A percentile compares a stretch with the other conserved stretches of the same genome.
phyloP scores from a whole-genome alignment of 2,888 invertebrate species.

The Augochlorella aurata region DNA sequence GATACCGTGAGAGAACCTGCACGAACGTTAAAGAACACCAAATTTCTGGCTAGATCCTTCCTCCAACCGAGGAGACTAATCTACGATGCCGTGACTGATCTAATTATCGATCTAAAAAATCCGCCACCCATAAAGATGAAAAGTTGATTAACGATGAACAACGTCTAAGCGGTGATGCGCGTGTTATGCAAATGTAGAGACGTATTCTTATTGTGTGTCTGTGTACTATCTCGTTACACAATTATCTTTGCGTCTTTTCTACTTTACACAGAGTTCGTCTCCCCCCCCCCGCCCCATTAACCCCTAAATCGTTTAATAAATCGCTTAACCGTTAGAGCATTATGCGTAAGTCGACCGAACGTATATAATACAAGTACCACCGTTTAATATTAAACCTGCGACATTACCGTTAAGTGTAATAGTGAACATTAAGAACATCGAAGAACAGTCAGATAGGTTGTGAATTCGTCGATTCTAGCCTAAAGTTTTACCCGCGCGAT shows the following conservation, averaged over 20 bases:
- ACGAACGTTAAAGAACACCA: slow-evolving; percentile 50
- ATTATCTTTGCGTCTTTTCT: slow-evolving; percentile 1
- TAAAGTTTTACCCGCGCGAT: slow-evolving; percentile 56
- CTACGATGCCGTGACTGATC: slow-evolving; percentile 47
- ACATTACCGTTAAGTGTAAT: slow-evolving; percentile 68
- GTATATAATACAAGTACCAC: slow-evolving; percentile 65
- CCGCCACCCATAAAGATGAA: slow-evolving; percentile 53
- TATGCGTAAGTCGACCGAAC: slow-evolving; percentile 66
- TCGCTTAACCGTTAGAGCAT: slow-evolving; percentile 53
- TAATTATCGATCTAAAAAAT: slow-evolving; percentile 51
- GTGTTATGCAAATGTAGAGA: not conserved
- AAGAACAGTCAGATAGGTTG: slow-evolving; percentile 73
- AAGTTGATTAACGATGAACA: slow-evolving; percentile 55
- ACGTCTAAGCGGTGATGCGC: slow-evolving; percentile 62
- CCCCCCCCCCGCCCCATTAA: slow-evolving; percentile 11
- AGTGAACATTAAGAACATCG: slow-evolving; percentile 76
- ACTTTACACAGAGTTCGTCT: not conserved
- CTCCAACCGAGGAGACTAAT: slow-evolving; percentile 37
- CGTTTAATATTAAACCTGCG: slow-evolving; percentile 58
- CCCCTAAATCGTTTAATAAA: slow-evolving; percentile 49
- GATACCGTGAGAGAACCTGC: slow-evolving; percentile 23
- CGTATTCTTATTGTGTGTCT: not conserved
- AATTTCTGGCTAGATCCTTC: slow-evolving; percentile 29
- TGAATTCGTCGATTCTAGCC: slow-evolving; percentile 60
- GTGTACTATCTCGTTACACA: not conserved